Evolutionary conservation across 2,888 invertebrate genomes (phyloP), one percentile per base, ranked within the genome.

Genomic region (Cantharis lateralis): DNA sequence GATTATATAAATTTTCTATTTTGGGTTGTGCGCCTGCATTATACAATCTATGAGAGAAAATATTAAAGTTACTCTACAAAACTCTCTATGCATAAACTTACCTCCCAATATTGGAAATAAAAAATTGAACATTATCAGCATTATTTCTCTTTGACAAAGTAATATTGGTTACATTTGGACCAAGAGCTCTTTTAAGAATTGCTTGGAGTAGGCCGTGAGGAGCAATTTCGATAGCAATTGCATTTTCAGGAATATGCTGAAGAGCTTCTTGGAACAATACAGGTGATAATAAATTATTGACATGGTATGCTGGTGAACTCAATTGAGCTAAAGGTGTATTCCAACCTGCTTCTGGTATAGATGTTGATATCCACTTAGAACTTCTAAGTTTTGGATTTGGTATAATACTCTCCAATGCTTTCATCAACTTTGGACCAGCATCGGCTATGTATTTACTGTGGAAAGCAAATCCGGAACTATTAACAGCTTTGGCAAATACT

Each of bases 161-260:
- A 82, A 98, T 91, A 87, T 95, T 95, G 75, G 93, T 91, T 77
- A 93, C 93, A 2, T 93, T 93, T 72, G 92, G 85, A 1, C 93
- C 91, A 1, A 97, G 89, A 10, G 96, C 94, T 82, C 98, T 92
- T 86, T 96, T 95, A 26, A 99, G 91, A 85, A 99, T 95, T 16
- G 98, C 96, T 89, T 98, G 98, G 81, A 99, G 91, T 80, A 99
- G 91, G 84, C 96, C 95, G 88, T 98, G 98, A 15, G 99, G 98
- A 11, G 98, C 98, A 84, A 99, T 91, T 89, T 99, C 99, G 85
- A 99, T 92, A 80, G 95, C 92, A 81, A 98, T 90, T 7, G 98
- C 97, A 86, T 96, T 95, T 82, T 92, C 92, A 15, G 99, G 99
- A 66, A 99, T 91, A 86, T 94, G 93, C 82, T 91, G 89, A 80